A percentile compares a stretch with the other conserved stretches of the same genome.
phyloP scores from a whole-genome alignment of 2,113 vertebrate species.

The Trinectes maculatus region DNA sequence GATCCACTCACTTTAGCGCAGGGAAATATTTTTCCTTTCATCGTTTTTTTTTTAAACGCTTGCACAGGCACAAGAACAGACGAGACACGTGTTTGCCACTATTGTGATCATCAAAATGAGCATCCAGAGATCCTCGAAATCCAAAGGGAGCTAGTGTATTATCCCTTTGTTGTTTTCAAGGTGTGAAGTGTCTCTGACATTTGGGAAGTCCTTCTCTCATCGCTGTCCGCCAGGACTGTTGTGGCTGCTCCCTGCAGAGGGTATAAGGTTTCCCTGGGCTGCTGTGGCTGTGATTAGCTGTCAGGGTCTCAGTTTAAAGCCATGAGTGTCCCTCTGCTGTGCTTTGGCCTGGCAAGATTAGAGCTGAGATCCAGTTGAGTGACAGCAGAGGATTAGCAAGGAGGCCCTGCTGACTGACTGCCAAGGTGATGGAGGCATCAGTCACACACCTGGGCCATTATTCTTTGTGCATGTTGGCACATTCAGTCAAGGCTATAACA shows the following conservation, averaged over 20 bases:
- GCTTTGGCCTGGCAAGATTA: conserved; percentile 63
- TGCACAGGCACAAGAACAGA: background rate
- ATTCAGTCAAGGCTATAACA: conserved; percentile 32
- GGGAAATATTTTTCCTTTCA: no score
- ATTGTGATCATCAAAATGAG: background rate
- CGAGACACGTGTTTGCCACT: background rate
- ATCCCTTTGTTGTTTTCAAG: conserved; percentile 9
- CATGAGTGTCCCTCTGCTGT: conserved; percentile 34
- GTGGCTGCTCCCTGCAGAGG: conserved; percentile 35
- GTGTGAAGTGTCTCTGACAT: conserved; percentile 38
- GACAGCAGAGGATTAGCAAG: conserved; percentile 67
- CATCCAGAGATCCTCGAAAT: background rate
- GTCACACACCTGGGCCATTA: conserved; percentile 60
- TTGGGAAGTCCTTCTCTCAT: conserved; percentile 59
- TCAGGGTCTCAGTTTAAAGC: conserved; percentile 63
- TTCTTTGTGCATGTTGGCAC: conserved; percentile 38
- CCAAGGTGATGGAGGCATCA: conserved; percentile 24
- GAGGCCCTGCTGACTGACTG: conserved; percentile 68
- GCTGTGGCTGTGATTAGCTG: conserved; percentile 63
- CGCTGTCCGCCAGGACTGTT: conserved; percentile 21
- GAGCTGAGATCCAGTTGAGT: conserved; percentile 67
- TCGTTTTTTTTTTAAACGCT: no score
- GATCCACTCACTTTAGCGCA: background rate
- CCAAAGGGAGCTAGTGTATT: conserved; percentile 1
- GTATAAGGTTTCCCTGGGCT: conserved; percentile 63